Conservation (phyloP, 2,888 invertebrate species). For the Sinopyrophorus schimmeli region DNA sequence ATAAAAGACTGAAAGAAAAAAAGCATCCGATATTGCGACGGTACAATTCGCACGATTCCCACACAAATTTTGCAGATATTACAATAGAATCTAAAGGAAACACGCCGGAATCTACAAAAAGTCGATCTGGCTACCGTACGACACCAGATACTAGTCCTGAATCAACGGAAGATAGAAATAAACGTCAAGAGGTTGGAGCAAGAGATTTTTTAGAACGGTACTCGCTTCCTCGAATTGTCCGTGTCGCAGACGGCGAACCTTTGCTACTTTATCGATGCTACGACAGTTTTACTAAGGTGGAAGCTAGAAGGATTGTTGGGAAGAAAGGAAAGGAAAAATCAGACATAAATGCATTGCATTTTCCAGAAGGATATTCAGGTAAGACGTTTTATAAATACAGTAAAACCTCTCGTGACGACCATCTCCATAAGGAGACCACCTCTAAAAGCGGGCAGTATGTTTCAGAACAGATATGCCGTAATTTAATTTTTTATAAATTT, state of each 20-base stretch:
- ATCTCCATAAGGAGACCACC: too few species aligned
- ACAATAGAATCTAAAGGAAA: constrained; percentile 53
- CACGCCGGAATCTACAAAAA: constrained; percentile 47
- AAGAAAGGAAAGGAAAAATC: constrained; percentile 60
- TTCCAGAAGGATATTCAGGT: constrained; percentile 71
- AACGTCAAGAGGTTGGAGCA: constrained; percentile 46
- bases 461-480: too few species aligned
- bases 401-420: too few species aligned
- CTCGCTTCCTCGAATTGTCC: constrained; percentile 64
- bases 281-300: constrained; percentile 65
- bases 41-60: constrained; percentile 55
- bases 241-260: constrained; percentile 62
- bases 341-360: constrained; percentile 63
- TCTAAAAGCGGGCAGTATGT: too few species aligned
- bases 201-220: constrained; percentile 66
- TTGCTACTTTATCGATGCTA: constrained; percentile 66
- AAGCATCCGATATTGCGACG: constrained; percentile 54
- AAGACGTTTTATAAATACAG: constrained; percentile 42
- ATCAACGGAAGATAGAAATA: constrained; percentile 42
- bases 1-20: constrained; percentile 44
- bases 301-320: constrained; percentile 62
- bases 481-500: too few species aligned
- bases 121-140: constrained; percentile 36
- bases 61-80: constrained; percentile 55
- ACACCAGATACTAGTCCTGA: constrained; percentile 43